Evolutionary conservation across 2,888 invertebrate genomes (phyloP), one percentile per base, ranked within the genome.

Genomic region (Ectemnius continuus): DNA sequence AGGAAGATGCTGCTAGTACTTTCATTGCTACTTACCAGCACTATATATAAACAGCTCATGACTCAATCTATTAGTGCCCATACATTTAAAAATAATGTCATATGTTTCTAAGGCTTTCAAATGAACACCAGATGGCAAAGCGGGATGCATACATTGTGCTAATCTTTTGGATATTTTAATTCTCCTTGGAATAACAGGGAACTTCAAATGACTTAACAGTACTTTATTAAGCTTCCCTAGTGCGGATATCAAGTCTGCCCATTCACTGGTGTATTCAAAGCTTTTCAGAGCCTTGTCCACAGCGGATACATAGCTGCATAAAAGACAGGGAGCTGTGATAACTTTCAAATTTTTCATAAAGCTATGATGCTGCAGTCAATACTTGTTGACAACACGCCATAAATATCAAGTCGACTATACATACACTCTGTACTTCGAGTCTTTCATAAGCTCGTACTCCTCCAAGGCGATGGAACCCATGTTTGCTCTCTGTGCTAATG

Each of bases 231-330:
- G 92, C 91, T 97, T 97, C 63, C 96, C 96, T 46, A 98, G 91
- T 4, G 97, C 97, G 67, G 97, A 95, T 86, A 98, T 98, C 65
- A 98, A 92, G 92, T 98, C 98, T 69, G 97, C 97, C 98, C 98
- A 98, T 93, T 98, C 97, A 85, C 96, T 96, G n/a, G 97, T 97
- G 88, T 96, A 96, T 88, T 98, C 98, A 91, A 98, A 98, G 91
- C 95, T 96, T 88, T 96, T 96, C 76, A 98, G 92, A 16, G 97
- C 97, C 91, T 96, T 97, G 89, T 98, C 97, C 67, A 98, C 94
- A 77, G 95, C 94, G 59, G 94, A 94, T 80, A 95, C 95, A 90
- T 96, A 94, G 76, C 92, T 93, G 78, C 11, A 87, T 14, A 62
- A 72, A 36, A 36, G 11, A 6, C 36, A 36, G 11, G 8, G 73